phyloP scores from a whole-genome alignment of 2,888 invertebrate species.

The Gari tellinella region DNA sequence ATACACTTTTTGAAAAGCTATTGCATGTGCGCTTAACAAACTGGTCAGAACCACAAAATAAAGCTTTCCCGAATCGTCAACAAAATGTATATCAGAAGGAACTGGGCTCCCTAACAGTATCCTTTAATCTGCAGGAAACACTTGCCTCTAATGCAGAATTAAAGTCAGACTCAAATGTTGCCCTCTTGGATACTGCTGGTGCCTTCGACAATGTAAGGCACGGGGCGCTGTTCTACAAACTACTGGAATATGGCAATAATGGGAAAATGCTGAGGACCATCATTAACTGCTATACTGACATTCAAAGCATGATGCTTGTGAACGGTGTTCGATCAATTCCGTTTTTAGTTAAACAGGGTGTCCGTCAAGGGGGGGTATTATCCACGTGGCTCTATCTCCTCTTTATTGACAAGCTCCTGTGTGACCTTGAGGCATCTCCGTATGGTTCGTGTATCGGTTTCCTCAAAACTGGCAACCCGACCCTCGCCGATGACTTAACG shows the following conservation, averaged over 20 bases:
- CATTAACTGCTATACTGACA: background rate
- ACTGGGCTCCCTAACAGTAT: slow-evolving; percentile 10
- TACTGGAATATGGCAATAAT: background rate
- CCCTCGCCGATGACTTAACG: too few species aligned
- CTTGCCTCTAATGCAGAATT: background rate
- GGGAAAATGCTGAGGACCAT: slow-evolving; percentile 1
- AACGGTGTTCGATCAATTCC: too few species aligned
- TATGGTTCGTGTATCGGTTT: too few species aligned
- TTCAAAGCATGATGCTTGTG: too few species aligned
- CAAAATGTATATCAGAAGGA: slow-evolving; percentile 35
- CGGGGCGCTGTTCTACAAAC: slow-evolving; percentile 1
- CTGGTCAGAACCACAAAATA: background rate
- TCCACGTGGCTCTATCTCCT: too few species aligned
- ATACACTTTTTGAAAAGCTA: slow-evolving; percentile 34
- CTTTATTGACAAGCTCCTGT: too few species aligned
- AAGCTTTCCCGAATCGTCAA: slow-evolving; percentile 20
- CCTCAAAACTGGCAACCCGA: too few species aligned
- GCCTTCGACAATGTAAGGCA: slow-evolving; percentile 13
- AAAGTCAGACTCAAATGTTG: slow-evolving; percentile 3
- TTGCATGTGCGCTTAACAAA: slow-evolving; percentile 8
- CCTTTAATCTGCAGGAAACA: slow-evolving; percentile 7
- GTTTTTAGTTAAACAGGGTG: too few species aligned
- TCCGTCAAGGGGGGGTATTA: too few species aligned
- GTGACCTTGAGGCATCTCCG: too few species aligned
- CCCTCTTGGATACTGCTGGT: background rate